Evolutionary conservation across 2,113 vertebrate species (phyloP), one percentile per base, ranked within the genome.

Genomic region (Psephotus haematonotus): DNA sequence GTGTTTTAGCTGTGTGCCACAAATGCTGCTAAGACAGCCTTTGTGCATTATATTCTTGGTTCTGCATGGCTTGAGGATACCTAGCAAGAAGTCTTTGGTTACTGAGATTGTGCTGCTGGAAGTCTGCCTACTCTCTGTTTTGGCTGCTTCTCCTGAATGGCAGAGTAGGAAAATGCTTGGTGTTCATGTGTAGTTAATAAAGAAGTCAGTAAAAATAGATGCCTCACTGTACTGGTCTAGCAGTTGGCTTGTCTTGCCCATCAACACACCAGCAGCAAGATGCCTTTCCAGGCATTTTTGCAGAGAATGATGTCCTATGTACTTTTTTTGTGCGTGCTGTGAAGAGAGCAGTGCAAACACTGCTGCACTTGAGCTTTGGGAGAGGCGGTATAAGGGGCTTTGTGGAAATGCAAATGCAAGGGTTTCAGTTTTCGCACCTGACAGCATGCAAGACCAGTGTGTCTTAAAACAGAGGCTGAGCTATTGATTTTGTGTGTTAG

Each of bases 271-370:
- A 3, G 43, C 11, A 31, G n/a, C 33, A 24, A 37, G 68, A 8
- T 37, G 59, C 59, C 25, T 76, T 53, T 41, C 17, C 19, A 49
- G 63, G 41, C 7, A 1, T 41, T 43, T 18, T 2, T 22, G 69
- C 23, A 3, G 72, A 17, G 20, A 7, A 35, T 59, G 22, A 35
- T 59, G 33, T 35, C 57, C 57, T 9, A 2, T 1, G 14, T 64
- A 23, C 22, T 20, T 12, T 19, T 35, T 29, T 6, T 0, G 0
- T 12, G 35, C 31, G 20, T 0, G 0, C 27, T 0, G 2, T 2
- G 2, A 6, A 7, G 62, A 44, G 31, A 43, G 50, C 0, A 1
- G 10, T 28, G 23, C 43, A 13, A 12, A 2, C 11, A 0, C 11
- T 0, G 3, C 33, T 5, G 25, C 0, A 0, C 27, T 28, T 1